Base-by-base conservation (phyloP, 2,888 invertebrate genomes). In the Apoda limacodes region DNA sequence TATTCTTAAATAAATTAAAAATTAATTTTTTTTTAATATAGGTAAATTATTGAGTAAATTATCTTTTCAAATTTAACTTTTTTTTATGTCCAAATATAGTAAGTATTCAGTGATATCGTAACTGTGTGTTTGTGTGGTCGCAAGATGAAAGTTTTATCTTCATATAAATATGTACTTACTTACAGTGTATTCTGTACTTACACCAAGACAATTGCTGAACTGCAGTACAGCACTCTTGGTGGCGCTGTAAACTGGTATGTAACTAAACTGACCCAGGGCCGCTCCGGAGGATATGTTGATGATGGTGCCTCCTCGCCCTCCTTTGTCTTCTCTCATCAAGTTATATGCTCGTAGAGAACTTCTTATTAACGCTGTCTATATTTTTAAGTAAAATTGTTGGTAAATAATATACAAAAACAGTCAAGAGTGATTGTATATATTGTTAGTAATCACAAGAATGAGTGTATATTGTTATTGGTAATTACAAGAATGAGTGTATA, bases 191-290 rank as follows among this genome's bases (percentile, higher is more conserved):
- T n/a, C n/a, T n/a, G n/a, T 37, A 55, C 70, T 53, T 50, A 76
- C 76, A 10, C 76, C 76, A 35, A 78, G 60, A 39, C 63, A 63
- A 24, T 60, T 67, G 38, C 75, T 74, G 40, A 76, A 76, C 41
- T 69, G 69, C 30, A 78, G 22, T 0, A 75, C 75, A 9, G 76
- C 76, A 9, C 64, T 62, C 37, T 78, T 78, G 0, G 74, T 70
- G 1, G 70, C 71, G n/a, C 53, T 47, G 22, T 78, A 78, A 0
- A 76, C 53, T 0, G 76, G 75, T 1, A 74, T 28, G 0, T 52
- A n/a, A 1, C 48, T 28, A 0, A 45, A 32, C 44, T 63, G 62
- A 3, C 50, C 43, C 28, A 76, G 36, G 0, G 58, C 74, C 0
- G 64, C 63, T 15, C 70, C 59, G 0, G 76, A 76, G 0, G 76